A percentile compares a stretch with the other conserved stretches of the same genome.
These are phyloP conservation scores for Struthio camelus DNA, from an alignment of 2,113 vertebrate species.

Conservation along the genomic window DNA sequence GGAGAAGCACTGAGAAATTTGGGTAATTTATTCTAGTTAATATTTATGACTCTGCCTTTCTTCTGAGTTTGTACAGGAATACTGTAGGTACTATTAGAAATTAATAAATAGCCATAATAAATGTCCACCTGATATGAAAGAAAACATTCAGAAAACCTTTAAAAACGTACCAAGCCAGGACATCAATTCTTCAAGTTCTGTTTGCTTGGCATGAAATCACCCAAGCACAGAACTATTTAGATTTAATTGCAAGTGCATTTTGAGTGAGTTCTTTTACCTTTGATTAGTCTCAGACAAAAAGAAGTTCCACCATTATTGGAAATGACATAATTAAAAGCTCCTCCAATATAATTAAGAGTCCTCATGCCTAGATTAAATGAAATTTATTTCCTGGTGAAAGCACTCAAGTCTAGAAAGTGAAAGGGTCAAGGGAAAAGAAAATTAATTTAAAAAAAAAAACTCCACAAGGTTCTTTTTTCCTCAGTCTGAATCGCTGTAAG, in stretches of 20 bases:
- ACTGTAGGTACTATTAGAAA: background rate
- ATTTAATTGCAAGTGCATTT: background rate
- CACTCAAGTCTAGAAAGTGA: background rate
- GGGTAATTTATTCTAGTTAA: background rate
- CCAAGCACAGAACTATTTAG: background rate
- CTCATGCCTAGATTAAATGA: constrained; percentile 5
- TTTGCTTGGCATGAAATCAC: background rate
- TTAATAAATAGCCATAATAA: background rate
- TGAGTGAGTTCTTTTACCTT: background rate
- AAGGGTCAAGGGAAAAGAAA: background rate
- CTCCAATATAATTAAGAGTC: constrained; percentile 44
- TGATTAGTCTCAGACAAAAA: constrained; percentile 34
- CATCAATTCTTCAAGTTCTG: background rate
- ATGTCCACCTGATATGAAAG: background rate
- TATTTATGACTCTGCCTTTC: background rate
- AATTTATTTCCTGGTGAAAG: constrained; percentile 32
- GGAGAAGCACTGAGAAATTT: background rate
- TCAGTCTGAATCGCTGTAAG: background rate
- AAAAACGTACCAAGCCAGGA: background rate
- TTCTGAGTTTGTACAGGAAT: background rate
- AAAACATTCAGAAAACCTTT: background rate
- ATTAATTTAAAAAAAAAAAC: background rate
- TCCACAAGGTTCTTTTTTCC: background rate
- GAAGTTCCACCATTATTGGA: background rate
- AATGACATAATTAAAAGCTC: constrained; percentile 33